Percentiles rank a stretch among this genome's conserved stretches.
These are phyloP conservation scores for Pangasius sanitwongsei DNA, from an alignment of 2,797 vertebrate species.

Conservation along the genomic window DNA sequence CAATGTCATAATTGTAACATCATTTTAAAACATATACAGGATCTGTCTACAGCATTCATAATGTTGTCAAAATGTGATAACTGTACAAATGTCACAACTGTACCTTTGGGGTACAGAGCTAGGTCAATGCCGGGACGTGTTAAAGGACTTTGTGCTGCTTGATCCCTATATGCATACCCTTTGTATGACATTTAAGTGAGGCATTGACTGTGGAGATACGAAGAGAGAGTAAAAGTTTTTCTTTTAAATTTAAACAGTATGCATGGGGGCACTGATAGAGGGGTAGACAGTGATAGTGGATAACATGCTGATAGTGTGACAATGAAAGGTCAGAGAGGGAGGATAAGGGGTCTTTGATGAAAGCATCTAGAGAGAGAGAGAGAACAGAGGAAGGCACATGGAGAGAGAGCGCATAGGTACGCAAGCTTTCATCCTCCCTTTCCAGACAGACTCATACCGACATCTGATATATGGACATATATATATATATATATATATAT, in stretches of 20 bases:
- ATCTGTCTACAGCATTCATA: not conserved
- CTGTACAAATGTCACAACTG: not conserved
- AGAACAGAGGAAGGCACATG: not conserved
- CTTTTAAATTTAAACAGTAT: not conserved
- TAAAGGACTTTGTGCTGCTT: slow-evolving; percentile 10
- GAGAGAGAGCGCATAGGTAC: not conserved
- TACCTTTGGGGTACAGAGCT: not conserved
- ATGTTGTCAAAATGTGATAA: not conserved
- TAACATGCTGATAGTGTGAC: slow-evolving; percentile 22
- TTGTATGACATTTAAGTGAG: slow-evolving; percentile 32
- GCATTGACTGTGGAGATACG: not conserved
- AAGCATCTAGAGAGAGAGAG: slow-evolving; percentile 18
- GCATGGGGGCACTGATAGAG: slow-evolving; percentile 11
- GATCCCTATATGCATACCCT: not conserved
- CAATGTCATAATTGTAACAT: not conserved
- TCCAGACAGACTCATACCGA: not conserved
- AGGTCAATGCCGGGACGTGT: not conserved
- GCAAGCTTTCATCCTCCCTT: not conserved
- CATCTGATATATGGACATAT: not conserved
- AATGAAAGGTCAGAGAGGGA: slow-evolving; percentile 50
- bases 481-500: too few species aligned
- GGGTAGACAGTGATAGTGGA: slow-evolving; percentile 30
- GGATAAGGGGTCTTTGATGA: slow-evolving; percentile 45
- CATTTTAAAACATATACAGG: not conserved
- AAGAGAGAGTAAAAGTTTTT: not conserved